phyloP scores from a whole-genome alignment of 2,797 vertebrate genomes.

The Salmo trutta region DNA sequence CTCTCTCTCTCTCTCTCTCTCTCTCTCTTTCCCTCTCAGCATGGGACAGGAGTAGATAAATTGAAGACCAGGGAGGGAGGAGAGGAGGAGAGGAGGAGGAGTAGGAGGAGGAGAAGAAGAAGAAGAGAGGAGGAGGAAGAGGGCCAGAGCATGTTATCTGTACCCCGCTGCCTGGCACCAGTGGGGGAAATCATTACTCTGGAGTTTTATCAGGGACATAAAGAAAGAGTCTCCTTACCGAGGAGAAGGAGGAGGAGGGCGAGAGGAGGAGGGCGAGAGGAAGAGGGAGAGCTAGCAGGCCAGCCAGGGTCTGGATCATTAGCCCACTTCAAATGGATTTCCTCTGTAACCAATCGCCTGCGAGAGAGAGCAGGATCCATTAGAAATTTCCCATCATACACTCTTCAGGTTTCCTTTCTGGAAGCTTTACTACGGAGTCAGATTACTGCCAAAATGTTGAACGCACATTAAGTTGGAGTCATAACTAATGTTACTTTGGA shows the following conservation, averaged over 20 bases:
- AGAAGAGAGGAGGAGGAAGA: background rate
- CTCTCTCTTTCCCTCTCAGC: slow-evolving; percentile 1
- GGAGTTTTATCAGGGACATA: background rate
- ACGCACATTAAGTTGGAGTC: background rate
- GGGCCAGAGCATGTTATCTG: background rate
- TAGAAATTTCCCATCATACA: slow-evolving; percentile 11
- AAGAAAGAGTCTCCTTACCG: background rate
- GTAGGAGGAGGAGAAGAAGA: background rate
- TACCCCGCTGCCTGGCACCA: background rate
- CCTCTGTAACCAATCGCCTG: slow-evolving; percentile 27
- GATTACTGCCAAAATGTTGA: background rate
- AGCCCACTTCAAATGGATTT: slow-evolving; percentile 34
- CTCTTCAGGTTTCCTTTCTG: slow-evolving; percentile 21
- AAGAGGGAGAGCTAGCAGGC: background rate
- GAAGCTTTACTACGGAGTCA: background rate
- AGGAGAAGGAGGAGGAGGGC: background rate
- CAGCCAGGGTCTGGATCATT: slow-evolving; percentile 14
- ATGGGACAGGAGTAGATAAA: slow-evolving; percentile 11
- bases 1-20: background rate
- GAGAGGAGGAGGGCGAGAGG: background rate
- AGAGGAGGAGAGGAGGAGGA: background rate
- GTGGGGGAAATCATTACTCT: background rate
- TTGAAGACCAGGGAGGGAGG: background rate
- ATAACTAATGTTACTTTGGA: background rate
- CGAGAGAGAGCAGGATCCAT: slow-evolving; percentile 12